Conservation (phyloP, 2,888 invertebrate species). For the Clanis bilineata region DNA sequence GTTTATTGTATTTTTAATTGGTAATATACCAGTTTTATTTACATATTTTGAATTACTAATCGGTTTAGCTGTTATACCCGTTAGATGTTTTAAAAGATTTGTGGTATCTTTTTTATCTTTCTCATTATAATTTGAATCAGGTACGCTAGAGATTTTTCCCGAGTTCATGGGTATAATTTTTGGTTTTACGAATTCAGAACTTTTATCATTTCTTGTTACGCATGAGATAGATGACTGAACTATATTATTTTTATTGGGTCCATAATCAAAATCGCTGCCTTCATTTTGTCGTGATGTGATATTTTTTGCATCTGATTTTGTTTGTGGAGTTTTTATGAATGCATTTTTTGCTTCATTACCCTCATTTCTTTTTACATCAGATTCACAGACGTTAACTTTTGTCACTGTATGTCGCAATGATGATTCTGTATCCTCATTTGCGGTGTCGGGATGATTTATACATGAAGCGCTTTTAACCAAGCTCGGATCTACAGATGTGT, state of each 20-base stretch:
- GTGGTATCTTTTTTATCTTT: conserved; percentile 21
- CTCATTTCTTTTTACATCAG: background rate
- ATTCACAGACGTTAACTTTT: background rate
- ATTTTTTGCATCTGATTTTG: background rate
- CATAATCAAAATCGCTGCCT: conserved; percentile 30
- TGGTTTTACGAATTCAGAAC: background rate
- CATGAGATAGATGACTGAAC: background rate
- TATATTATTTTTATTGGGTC: background rate
- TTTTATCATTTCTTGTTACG: background rate
- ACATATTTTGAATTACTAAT: conserved; percentile 32
- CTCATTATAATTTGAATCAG: background rate
- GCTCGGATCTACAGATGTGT: conserved; percentile 19
- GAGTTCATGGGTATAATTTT: background rate
- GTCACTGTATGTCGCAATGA: background rate
- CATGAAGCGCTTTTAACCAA: conserved; percentile 3
- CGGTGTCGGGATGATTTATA: background rate
- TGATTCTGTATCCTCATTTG: background rate
- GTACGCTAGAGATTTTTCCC: background rate
- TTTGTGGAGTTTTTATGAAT: conserved; percentile 42
- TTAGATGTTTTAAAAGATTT: conserved; percentile 54
- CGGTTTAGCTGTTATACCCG: conserved; percentile 59
- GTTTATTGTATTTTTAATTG: conserved; percentile 31
- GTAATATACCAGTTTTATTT: conserved; percentile 25
- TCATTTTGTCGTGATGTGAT: conserved; percentile 26
- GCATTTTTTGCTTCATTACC: conserved; percentile 46